phyloP scores from a whole-genome alignment of 2,113 vertebrate species.

The Thunnus thynnus region DNA sequence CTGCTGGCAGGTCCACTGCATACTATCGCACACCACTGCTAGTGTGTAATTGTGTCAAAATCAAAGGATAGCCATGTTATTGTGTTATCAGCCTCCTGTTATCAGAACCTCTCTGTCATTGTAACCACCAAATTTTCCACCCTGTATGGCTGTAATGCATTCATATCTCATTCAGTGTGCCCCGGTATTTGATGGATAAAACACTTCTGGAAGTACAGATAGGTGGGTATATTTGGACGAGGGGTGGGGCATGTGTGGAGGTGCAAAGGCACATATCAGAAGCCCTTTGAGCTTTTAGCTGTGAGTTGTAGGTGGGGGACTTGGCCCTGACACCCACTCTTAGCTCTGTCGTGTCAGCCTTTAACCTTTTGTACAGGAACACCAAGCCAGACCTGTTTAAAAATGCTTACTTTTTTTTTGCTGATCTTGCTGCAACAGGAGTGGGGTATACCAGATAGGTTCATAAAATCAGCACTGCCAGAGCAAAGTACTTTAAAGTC shows the following conservation, averaged over 20 bases:
- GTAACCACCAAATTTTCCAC: background rate
- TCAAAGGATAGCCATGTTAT: background rate
- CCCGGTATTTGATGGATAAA: constrained; percentile 26
- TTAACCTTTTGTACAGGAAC: constrained; percentile 55
- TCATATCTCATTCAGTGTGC: constrained; percentile 10
- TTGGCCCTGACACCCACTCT: constrained; percentile 57
- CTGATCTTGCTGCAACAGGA: constrained; percentile 21
- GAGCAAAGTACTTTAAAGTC: too few species aligned
- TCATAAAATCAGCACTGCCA: background rate
- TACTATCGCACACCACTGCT: background rate
- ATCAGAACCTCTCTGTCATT: background rate
- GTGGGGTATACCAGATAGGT: background rate
- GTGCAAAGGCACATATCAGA: constrained; percentile 54
- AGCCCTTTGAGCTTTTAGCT: constrained; percentile 64
- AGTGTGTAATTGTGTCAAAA: constrained; percentile 16
- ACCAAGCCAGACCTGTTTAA: constrained; percentile 22
- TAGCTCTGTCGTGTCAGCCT: constrained; percentile 36
- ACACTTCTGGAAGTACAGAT: constrained; percentile 25
- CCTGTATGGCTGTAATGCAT: constrained; percentile 20
- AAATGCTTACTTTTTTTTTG: background rate
- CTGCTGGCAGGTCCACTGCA: background rate
- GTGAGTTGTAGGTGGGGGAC: constrained; percentile 59
- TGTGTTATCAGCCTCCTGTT: background rate
- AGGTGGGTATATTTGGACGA: constrained; percentile 40
- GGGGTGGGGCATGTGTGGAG: constrained; percentile 18